These are phyloP conservation scores for Sitodiplosis mosellana DNA, from an alignment of 1,140 invertebrate genomes.

Conservation along the genomic window DNA sequence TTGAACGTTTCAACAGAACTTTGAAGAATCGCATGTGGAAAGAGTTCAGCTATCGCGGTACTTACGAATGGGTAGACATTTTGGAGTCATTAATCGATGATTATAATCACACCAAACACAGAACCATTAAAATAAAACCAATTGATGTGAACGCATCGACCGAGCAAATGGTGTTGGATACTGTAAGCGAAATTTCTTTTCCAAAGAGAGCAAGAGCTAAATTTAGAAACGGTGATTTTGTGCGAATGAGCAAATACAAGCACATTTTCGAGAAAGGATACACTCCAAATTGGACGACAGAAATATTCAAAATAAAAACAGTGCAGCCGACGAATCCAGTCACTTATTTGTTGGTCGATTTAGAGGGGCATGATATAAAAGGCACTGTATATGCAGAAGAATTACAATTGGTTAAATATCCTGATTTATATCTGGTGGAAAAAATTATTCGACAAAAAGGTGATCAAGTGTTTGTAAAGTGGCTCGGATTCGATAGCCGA, in stretches of 20 bases:
- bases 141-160: conserved; percentile 15
- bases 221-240: conserved; percentile 13
- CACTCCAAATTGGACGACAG: conserved; percentile 25
- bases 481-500: conserved; percentile 15
- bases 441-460: conserved; percentile 13
- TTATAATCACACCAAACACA: conserved; percentile 27
- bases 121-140: conserved; percentile 25
- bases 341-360: conserved; percentile 19
- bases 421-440: conserved; percentile 20
- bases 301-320: conserved; percentile 21
- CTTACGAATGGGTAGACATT: conserved; percentile 22
- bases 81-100: conserved; percentile 17
- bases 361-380: conserved; percentile 11
- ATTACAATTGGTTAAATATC: conserved; percentile 14
- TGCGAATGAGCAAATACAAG: conserved; percentile 23
- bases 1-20: conserved; percentile 27
- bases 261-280: conserved; percentile 22
- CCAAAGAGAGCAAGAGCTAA: too few relatives aligned
- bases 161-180: conserved; percentile 10
- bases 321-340: conserved; percentile 16
- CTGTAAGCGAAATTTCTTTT: conserved; percentile 4
- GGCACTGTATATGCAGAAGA: conserved; percentile 22
- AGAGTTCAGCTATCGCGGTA: conserved; percentile 23
- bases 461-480: conserved; percentile 18
- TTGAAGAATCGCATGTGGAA: conserved; percentile 26